Base-by-base conservation (phyloP, 2,888 invertebrate genomes). In the Drosophila nigricruria region DNA sequence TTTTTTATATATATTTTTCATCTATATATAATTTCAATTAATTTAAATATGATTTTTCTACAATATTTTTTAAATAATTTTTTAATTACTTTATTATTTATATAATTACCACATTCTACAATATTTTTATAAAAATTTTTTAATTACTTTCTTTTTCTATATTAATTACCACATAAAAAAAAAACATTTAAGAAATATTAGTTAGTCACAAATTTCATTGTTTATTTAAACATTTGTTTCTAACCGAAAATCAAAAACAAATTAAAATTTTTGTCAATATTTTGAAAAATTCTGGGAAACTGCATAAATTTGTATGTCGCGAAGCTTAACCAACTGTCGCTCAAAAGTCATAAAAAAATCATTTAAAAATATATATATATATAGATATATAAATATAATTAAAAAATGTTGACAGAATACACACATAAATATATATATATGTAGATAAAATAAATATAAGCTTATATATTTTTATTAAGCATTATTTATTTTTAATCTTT, bases 401-500 rank as follows among this genome's bases (percentile, higher is more conserved):
- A 14, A 32, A 58, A 50, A 60, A 60, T 43, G 32, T 74, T 57
- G 38, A 23, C 10, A 14, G 3, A 3, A 25, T 16, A 53, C n/a
- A 53, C n/a, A 25, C 53, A 53, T 12, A 27, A 43, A 38, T 20
- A 56, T 61, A 38, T 25, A n/a, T n/a, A n/a, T n/a, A 54, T 60
- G 9, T 25, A 36, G 36, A 52, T 36, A 42, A 34, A 47, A 52
- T 32, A 25, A 8, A 34, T 40, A 12, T 57, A 16, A 40, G 30
- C n/a, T 14, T 57, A 42, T 57, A 42, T 56, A 23, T 58, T 47
- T 58, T 65, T 30, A 32, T 63, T 42, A 52, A 25, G 23, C 36
- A 18, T 53, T 43, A 42, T 65, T 70, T 65, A 34, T 72, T 3
- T 57, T 59, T 59, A 49, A 64, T 69, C 58, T 75, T 56, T 60